Evolutionary conservation across 2,113 vertebrate genomes (phyloP).

Genomic region (Dicaeum eximium): DNA sequence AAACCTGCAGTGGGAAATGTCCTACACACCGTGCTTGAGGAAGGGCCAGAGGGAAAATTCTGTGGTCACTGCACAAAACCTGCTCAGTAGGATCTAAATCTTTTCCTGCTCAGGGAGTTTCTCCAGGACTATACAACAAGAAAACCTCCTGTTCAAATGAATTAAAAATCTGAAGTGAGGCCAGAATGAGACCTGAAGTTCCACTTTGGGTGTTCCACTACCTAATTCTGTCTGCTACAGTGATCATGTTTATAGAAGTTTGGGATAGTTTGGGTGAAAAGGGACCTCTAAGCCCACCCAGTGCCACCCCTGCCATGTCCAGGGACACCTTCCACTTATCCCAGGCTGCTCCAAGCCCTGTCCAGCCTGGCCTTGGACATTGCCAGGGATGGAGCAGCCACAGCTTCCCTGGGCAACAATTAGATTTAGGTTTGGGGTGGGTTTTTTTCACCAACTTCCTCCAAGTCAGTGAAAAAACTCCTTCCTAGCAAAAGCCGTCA

Average conservation of each 20-base stretch:
- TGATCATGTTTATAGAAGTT: not conserved
- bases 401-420: not conserved
- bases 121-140: rapidly evolving
- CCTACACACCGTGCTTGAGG: rapidly evolving
- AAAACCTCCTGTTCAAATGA: not conserved
- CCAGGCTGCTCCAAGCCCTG: not conserved
- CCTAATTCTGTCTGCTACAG: not conserved
- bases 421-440: not conserved
- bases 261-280: not conserved
- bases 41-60: too few relatives aligned
- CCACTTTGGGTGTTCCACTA: not conserved
- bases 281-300: not conserved
- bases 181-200: not conserved
- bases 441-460: not conserved
- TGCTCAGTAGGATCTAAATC: not conserved
- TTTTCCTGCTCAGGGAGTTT: not conserved
- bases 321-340: not conserved
- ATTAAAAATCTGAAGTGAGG: not conserved
- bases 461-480: not conserved
- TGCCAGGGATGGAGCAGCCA: not conserved
- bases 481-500: not conserved
- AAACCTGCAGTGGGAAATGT: rapidly evolving
- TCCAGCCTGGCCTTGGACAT: not conserved
- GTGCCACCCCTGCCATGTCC: not conserved
- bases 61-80: not conserved